Evolutionary conservation across 2,797 vertebrate genomes (phyloP).

Genomic region (Channallabes apus): DNA sequence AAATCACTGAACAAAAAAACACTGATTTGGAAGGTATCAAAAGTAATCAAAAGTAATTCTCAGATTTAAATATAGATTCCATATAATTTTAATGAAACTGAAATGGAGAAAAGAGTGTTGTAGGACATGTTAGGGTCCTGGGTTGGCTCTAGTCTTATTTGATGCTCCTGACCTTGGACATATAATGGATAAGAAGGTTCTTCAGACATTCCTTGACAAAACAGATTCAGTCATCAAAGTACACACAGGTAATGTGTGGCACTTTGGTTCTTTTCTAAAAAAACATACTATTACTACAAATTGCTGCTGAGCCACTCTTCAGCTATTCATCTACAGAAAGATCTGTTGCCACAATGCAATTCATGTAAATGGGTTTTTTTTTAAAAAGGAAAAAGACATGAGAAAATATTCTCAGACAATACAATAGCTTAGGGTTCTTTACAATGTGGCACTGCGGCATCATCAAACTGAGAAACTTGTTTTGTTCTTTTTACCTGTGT

Average conservation of each 20-base stretch:
- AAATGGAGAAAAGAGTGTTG: not conserved
- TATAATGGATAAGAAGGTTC: not conserved
- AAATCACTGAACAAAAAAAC: too few species aligned
- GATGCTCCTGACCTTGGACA: not conserved
- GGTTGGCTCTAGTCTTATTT: not conserved
- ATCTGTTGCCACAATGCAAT: slow-evolving; percentile 7
- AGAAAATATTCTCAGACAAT: not conserved
- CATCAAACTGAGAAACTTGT: not conserved
- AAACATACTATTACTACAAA: not conserved
- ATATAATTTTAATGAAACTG: not conserved
- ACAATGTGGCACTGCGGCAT: not conserved
- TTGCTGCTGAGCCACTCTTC: not conserved
- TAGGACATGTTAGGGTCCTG: not conserved
- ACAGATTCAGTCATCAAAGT: not conserved
- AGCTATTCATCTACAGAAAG: not conserved
- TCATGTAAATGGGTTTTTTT: not conserved
- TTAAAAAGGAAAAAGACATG: not conserved
- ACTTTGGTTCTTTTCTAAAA: not conserved
- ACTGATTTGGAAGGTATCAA: too few species aligned
- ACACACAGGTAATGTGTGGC: not conserved
- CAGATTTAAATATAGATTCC: too few species aligned
- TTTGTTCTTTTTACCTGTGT: not conserved
- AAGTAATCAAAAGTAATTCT: too few species aligned
- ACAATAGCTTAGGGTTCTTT: not conserved
- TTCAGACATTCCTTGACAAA: not conserved